Percentiles rank a stretch among this genome's conserved stretches.
These are phyloP conservation scores for Phyllopteryx taeniolatus DNA, from an alignment of 2,113 vertebrate genomes.

Conservation along the genomic window DNA sequence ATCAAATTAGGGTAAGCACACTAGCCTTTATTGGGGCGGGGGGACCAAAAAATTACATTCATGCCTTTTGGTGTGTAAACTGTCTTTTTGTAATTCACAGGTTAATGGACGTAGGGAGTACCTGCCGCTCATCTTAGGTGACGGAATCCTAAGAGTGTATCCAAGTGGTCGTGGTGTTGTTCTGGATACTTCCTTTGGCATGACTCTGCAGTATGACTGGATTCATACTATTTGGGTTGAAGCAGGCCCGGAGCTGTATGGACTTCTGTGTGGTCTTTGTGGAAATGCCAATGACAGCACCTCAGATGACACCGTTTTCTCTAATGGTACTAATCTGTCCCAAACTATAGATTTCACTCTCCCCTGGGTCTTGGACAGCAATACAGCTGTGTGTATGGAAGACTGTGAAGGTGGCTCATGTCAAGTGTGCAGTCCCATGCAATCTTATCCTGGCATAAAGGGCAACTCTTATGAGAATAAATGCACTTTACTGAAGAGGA, in stretches of 20 bases:
- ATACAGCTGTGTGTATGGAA: constrained; percentile 12
- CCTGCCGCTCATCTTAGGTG: not conserved
- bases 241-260: constrained; percentile 45
- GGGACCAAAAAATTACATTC: not conserved
- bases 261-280: constrained; percentile 69
- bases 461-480: not conserved
- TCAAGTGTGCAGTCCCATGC: constrained; percentile 36
- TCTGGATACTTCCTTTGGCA: constrained; percentile 55
- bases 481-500: constrained; percentile 23
- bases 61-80: not conserved
- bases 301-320: constrained; percentile 23
- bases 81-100: constrained; percentile 20
- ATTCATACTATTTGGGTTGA: constrained; percentile 44
- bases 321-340: rapidly evolving
- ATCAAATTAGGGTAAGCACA: constrained; percentile 31
- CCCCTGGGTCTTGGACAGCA: constrained; percentile 54
- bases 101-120: constrained; percentile 27
- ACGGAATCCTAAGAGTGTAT: constrained; percentile 36
- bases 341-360: constrained; percentile 33
- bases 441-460: constrained; percentile 1
- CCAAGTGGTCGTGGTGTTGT: constrained; percentile 42
- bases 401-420: constrained; percentile 8
- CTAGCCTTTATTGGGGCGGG: no score
- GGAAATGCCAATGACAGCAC: constrained; percentile 60
- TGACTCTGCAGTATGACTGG: constrained; percentile 63